phyloP scores from a whole-genome alignment of 2,797 vertebrate species.

The Perodicticus potto region DNA sequence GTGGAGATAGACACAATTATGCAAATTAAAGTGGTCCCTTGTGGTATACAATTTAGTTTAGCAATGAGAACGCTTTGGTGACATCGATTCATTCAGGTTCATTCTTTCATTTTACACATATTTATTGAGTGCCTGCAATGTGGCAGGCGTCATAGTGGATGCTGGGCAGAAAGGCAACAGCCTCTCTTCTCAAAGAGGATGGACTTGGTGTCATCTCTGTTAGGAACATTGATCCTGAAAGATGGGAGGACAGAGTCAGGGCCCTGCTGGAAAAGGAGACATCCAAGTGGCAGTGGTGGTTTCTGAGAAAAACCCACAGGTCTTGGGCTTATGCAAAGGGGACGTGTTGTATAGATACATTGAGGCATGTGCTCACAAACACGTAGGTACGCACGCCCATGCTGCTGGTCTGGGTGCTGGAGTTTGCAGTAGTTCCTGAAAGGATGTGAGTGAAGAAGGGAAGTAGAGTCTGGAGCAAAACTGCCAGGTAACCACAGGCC shows the following conservation, averaged over 20 bases:
- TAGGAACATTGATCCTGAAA: not conserved
- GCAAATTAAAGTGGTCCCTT: constrained; percentile 7
- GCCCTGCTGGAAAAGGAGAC: not conserved
- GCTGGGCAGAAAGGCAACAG: not conserved
- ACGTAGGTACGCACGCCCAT: rapidly evolving
- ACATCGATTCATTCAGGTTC: not conserved
- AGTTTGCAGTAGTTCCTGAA: not conserved
- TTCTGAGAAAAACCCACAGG: not conserved
- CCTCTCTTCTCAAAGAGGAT: not conserved
- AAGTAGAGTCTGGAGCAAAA: not conserved
- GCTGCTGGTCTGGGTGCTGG: not conserved
- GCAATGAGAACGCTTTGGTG: not conserved
- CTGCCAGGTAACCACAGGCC: not conserved
- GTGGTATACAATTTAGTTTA: constrained; percentile 25
- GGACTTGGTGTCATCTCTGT: not conserved
- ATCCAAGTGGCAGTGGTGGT: not conserved
- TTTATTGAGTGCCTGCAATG: not conserved
- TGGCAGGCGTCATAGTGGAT: not conserved
- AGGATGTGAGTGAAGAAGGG: not conserved
- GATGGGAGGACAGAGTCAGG: not conserved
- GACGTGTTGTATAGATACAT: rapidly evolving
- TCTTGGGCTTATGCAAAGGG: not conserved
- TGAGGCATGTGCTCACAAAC: too few species aligned
- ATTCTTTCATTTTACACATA: not conserved
- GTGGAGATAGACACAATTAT: constrained; percentile 5